Evolutionary conservation across 2,113 vertebrate species (phyloP), one percentile per base, ranked within the genome.

Genomic region (Oostethus manadensis): DNA sequence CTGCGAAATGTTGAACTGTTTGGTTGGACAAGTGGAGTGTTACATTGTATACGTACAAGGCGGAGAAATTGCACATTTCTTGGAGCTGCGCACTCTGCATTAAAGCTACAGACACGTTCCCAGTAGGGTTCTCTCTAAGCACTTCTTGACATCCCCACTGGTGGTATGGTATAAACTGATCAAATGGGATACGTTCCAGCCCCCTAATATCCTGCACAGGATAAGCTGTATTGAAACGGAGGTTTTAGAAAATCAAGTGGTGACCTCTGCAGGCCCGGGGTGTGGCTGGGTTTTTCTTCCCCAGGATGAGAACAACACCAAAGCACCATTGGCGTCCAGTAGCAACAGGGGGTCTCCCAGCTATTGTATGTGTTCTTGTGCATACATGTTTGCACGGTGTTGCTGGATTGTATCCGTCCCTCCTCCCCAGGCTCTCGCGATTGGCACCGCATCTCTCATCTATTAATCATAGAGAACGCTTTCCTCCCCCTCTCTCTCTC

Each of bases 391-490:
- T 79, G 81, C 20, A 71, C 60, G 77, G 67, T 47, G 64, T 76
- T 77, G 73, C 79, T 81, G 46, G 68, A 84, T 77, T 84, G 81
- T 82, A 87, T 86, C 84, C 87, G 84, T 87, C 88, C 87, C 84
- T 84, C 81, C 78, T 87, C 86, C 82, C 86, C 81, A 68, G 90
- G 92, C 90, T 90, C 89, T 64, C 59, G 86, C 92, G 90, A 91
- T 91, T 91, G 93, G 93, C 88, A 51, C 90, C 79, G 91, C 88
- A 86, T 92, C 91, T 92, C 94, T 97, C 94, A 98, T 98, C 94
- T 97, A 97, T 99, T 98, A 99, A 98, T 98, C 97, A 98, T 98
- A 92, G 92, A 89, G 74, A 81, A 81, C 77, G 90, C 86, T 93
- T 93, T 89, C 38, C 38, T 42, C 38, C 38, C 38, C 14, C 92